Conservation (phyloP, 2,888 invertebrate genomes). For the Holacanthella duospinosa region DNA sequence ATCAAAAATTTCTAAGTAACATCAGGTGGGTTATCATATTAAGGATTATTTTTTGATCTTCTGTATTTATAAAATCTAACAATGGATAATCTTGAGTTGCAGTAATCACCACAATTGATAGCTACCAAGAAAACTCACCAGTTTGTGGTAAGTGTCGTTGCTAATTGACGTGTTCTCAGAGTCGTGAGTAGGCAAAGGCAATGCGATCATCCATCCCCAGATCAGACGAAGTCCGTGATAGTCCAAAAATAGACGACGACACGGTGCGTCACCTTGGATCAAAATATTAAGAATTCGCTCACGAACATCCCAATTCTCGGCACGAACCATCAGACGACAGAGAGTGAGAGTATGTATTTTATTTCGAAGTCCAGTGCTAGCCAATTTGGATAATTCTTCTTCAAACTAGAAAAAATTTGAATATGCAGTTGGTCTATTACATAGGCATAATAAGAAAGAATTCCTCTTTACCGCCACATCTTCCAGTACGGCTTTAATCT, state of each 20-base stretch:
- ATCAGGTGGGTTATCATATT: too few relatives aligned
- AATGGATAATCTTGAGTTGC: too few relatives aligned
- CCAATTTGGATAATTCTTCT: constrained; percentile 74
- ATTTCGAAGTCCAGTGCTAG: constrained; percentile 70
- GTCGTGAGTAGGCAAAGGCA: constrained; percentile 9
- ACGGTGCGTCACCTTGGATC: constrained; percentile 67
- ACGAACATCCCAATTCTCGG: constrained; percentile 63
- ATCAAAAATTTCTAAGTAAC: too few relatives aligned
- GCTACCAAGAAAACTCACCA: too few relatives aligned
- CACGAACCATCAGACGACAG: constrained; percentile 83
- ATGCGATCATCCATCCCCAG: constrained; percentile 70
- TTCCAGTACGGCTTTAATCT: constrained; percentile 50
- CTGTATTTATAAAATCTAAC: too few relatives aligned
- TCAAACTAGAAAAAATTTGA: constrained; percentile 49
- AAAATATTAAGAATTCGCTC: constrained; percentile 64
- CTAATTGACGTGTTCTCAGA: neutral
- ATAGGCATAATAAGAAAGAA: neutral
- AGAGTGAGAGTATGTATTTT: constrained; percentile 79
- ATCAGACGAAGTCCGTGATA: constrained; percentile 84
- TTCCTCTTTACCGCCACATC: constrained; percentile 50
- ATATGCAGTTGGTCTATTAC: neutral
- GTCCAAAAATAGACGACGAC: constrained; percentile 75
- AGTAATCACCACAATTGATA: too few relatives aligned
- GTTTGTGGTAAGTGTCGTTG: constrained; percentile 12
- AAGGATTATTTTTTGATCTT: too few relatives aligned